A percentile compares a stretch with the other conserved stretches of the same genome.
phyloP scores from a whole-genome alignment of 2,888 invertebrate genomes.

The Megamerina dolium region DNA sequence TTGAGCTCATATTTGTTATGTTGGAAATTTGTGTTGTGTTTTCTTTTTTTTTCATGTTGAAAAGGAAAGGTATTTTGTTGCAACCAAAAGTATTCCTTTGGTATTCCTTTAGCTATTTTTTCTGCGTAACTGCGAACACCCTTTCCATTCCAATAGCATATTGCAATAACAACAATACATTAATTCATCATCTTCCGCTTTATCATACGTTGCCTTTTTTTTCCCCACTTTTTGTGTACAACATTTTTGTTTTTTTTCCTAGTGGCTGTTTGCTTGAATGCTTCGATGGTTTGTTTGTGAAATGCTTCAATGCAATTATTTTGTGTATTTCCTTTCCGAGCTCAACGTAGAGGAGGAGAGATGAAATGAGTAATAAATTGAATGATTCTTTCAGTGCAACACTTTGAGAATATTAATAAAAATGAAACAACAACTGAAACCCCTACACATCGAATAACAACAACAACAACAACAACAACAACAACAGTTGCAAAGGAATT shows the following conservation, averaged over 20 bases:
- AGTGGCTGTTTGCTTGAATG: too few relatives aligned
- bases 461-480: background rate
- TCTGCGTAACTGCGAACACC: too few relatives aligned
- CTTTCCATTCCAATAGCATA: too few relatives aligned
- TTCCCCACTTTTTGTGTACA: background rate
- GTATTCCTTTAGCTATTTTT: background rate
- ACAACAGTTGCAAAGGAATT: conserved; percentile 1
- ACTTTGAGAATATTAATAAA: background rate
- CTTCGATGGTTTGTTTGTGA: too few relatives aligned
- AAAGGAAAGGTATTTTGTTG: background rate
- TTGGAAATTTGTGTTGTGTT: conserved; percentile 13
- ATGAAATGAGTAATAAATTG: too few relatives aligned
- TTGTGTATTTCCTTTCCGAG: background rate
- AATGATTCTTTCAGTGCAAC: background rate
- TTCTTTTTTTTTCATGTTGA: background rate
- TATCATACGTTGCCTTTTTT: too few relatives aligned
- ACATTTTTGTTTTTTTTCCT: background rate
- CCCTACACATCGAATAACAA: too few relatives aligned
- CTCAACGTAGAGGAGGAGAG: too few relatives aligned
- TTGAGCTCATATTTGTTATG: conserved; percentile 23
- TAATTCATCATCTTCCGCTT: too few relatives aligned
- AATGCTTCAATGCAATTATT: background rate
- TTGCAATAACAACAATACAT: too few relatives aligned
- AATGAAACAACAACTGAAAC: background rate
- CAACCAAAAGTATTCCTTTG: background rate